These are phyloP conservation scores for Tricholaema leucomelas DNA, from an alignment of 2,113 vertebrate genomes.

Conservation along the genomic window DNA sequence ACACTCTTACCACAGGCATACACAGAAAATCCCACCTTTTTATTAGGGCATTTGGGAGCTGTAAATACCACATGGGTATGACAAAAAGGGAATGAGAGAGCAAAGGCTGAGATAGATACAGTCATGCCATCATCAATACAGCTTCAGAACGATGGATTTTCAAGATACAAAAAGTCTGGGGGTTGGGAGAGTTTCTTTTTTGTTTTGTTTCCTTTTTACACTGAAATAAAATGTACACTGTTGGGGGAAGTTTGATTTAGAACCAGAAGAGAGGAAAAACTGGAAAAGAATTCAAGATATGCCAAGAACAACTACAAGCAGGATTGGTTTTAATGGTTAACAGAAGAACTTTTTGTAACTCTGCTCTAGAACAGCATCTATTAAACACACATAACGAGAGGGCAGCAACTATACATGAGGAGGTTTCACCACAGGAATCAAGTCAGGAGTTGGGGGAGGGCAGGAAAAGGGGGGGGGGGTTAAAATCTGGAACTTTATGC, in stretches of 20 bases:
- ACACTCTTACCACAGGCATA: not conserved
- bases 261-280: not conserved
- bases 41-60: conserved; percentile 37
- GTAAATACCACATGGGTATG: conserved; percentile 29
- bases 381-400: conserved; percentile 38
- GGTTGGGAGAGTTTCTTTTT: not conserved
- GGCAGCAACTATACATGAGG: conserved; percentile 34
- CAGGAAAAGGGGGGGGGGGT: not conserved
- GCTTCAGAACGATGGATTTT: conserved; percentile 34
- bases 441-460: not conserved
- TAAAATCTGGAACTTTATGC: conserved; percentile 12
- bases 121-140: conserved; percentile 59
- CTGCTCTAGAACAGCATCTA: conserved; percentile 27
- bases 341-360: conserved; percentile 44
- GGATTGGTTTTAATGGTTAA: conserved; percentile 35
- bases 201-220: conserved; percentile 22
- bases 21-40: conserved; percentile 69
- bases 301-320: conserved; percentile 42
- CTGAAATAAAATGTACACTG: conserved; percentile 45
- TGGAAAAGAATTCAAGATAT: conserved; percentile 1
- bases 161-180: conserved; percentile 56
- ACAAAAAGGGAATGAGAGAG: conserved; percentile 60
- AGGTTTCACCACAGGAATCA: conserved; percentile 56
- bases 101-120: conserved; percentile 39
- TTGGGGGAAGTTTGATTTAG: conserved; percentile 39